phyloP scores from a whole-genome alignment of 2,113 vertebrate genomes.

The Lamprotornis superbus region DNA sequence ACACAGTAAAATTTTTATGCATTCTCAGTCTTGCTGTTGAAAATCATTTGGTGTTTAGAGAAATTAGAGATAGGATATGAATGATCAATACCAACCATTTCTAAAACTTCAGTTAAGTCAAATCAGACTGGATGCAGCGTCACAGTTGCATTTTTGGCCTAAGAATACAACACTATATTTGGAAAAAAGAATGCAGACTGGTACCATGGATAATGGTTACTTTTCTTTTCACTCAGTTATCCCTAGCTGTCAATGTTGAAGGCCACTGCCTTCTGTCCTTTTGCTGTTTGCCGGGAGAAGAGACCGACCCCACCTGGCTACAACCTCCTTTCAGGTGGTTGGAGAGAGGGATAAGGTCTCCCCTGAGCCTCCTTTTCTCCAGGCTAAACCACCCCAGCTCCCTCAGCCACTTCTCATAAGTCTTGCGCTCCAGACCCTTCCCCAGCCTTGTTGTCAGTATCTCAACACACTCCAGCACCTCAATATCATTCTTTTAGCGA shows the following conservation, averaged over 20 bases:
- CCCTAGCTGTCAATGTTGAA: background rate
- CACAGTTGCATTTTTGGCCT: background rate
- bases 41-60: background rate
- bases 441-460: background rate
- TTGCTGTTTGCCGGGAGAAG: background rate
- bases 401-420: background rate
- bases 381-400: background rate
- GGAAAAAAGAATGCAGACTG: background rate
- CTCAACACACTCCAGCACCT: background rate
- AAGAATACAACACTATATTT: background rate
- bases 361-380: background rate
- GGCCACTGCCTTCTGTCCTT: background rate
- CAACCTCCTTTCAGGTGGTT: rapidly evolving
- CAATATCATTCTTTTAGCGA: background rate
- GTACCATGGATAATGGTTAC: background rate
- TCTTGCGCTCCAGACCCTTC: background rate
- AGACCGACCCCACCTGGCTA: rapidly evolving
- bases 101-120: background rate
- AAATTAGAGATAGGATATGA: background rate
- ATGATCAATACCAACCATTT: background rate
- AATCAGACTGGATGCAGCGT: background rate
- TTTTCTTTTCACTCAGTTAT: background rate
- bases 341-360: background rate
- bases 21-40: background rate
- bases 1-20: background rate